Evolutionary conservation across 1,140 invertebrate genomes (phyloP), one percentile per base, ranked within the genome.

Genomic region (Oncopodura yosiiana): DNA sequence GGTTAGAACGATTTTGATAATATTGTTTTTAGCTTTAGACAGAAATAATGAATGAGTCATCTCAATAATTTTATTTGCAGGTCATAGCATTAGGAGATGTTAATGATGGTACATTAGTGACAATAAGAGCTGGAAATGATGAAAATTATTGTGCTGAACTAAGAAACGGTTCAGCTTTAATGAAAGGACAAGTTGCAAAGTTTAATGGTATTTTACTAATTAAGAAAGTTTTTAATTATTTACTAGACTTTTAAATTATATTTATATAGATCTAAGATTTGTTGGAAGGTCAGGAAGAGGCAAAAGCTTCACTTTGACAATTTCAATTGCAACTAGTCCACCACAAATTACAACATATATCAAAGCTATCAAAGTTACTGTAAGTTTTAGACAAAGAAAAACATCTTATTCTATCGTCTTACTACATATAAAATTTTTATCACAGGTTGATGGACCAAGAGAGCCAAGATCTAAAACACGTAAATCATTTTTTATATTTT

Each of bases 331-430:
- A 61, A 92, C 89, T 56, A 80, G 81, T 62, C 94, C 94, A 42
- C 89, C 90, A 9, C 90, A 96, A 73, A 85, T 98, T 37, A 86
- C 92, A n/a, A 93, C 92, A 3, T 97, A 97, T 74, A 87, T 84
- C 65, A 97, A 97, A 71, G 93, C 93, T 29, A 97, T 99, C 71
- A 99, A 99, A 75, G 92, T 98, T 46, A 98, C 93, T 5, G 86
- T 89, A 29, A n/a, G n/a, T n/a, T n/a, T n/a, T n/a, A n/a, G n/a
- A n/a, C 32, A 9, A 34, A 34, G 8, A 8, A n/a, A 34, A 9
- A 34, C 18, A 41, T 50, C 12, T 19, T 41, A 27, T n/a, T 23
- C 36, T 11, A 18, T 6, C n/a, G 11, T n/a, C 14, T 39, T 14
- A 50, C 79, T 81, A 9, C 32, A 9, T 8, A 9, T 9, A n/a